Evolutionary conservation across 2,888 invertebrate species (phyloP), one percentile per base, ranked within the genome.

Genomic region (Cylindroiulus punctatus): DNA sequence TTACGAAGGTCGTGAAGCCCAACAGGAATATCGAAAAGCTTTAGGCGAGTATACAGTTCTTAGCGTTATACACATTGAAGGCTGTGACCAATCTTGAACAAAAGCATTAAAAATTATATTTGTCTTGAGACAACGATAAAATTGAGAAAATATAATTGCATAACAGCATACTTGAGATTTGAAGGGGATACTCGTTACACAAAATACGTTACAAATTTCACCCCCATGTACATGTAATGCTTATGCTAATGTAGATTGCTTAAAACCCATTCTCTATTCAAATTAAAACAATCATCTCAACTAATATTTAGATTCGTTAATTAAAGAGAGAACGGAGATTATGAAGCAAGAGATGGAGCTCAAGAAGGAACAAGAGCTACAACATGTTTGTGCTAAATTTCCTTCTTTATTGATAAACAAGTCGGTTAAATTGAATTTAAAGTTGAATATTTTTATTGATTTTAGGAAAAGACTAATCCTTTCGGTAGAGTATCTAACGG

Each of bases 11-110:
- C 36, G 30, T 14, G 89, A 89, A 40, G 88, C 87, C 36, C 89
- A 89, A 26, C 89, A 89, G 17, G 89, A 89, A 40, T 87, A 89
- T 81, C 85, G 87, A 83, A 89, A 88, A 4, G 86, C 88, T n/a
- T 88, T 89, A 26, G 89, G 90, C 81, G 22, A 65, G 44, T 76
- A 76, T n/a, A n/a, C n/a, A n/a, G n/a, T 30, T 76, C 12, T 7
- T 36, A 57, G 57, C 7, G 22, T 3, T 3, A 14, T 14, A 44
- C 44, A 3, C 8, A 44, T 44, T 44, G 44, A 44, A 44, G 4
- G 44, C 14, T 44, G 8, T 44, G 10, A 44, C 4, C 36, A 44
- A 44, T 8, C 44, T 44, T 44, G 1, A 44, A 8, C 44, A 44
- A 44, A n/a, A n/a, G n/a, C n/a, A n/a, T n/a, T n/a, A n/a, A n/a